Evolutionary conservation across 2,113 vertebrate species (phyloP).

Genomic region (Eidolon helvum): DNA sequence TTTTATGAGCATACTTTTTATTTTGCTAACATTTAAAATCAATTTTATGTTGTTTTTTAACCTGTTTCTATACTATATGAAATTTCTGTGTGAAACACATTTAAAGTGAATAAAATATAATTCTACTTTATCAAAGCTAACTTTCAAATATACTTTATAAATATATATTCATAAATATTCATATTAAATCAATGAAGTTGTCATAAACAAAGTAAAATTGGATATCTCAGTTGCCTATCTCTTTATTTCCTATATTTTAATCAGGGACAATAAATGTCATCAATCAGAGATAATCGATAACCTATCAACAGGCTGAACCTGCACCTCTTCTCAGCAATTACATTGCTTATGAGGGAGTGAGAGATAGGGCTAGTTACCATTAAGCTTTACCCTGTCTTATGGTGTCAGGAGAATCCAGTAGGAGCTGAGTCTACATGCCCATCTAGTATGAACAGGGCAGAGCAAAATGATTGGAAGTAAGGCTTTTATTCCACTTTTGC

Average conservation of each 20-base stretch:
- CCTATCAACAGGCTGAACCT: neutral
- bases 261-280: neutral
- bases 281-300: neutral
- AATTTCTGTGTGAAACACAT: neutral
- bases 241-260: neutral
- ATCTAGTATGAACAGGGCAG: neutral
- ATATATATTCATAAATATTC: neutral
- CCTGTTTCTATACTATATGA: neutral
- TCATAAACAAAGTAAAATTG: neutral
- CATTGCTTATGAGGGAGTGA: neutral
- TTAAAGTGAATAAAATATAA: neutral
- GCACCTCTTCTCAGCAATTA: neutral
- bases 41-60: neutral
- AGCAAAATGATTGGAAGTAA: neutral
- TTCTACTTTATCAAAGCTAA: neutral
- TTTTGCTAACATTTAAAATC: conserved; percentile 12
- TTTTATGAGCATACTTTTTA: conserved; percentile 35
- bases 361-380: neutral
- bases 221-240: neutral
- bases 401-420: too few relatives aligned
- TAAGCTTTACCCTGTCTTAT: rapidly evolving
- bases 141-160: neutral
- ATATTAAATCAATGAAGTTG: neutral
- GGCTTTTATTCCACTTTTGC: neutral
- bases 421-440: rapidly evolving